Evolutionary conservation across 2,888 invertebrate genomes (phyloP).

Genomic region (Patella pellucida): DNA sequence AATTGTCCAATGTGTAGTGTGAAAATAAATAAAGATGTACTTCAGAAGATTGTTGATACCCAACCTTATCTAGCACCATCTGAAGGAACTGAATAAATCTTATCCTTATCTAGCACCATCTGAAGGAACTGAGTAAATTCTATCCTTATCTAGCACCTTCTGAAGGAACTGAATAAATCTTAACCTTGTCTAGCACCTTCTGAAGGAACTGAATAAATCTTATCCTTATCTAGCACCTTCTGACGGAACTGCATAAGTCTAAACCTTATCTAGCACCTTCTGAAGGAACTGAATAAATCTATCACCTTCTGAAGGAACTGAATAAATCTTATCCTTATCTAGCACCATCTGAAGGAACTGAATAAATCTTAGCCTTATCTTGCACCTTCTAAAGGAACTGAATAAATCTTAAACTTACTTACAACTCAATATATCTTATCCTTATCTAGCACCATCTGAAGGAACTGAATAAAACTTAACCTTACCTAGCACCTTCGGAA

Average conservation of each 20-base stretch:
- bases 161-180: not conserved
- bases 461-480: slow-evolving; percentile 26
- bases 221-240: not conserved
- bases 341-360: not conserved
- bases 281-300: not conserved
- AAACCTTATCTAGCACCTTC: not conserved
- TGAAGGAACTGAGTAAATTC: not conserved
- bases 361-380: too few relatives aligned
- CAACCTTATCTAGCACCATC: slow-evolving; percentile 52
- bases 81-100: not conserved
- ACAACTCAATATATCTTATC: too few relatives aligned
- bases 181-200: not conserved
- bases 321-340: too few relatives aligned
- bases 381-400: too few relatives aligned
- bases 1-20: slow-evolving; percentile 88
- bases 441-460: slow-evolving; percentile 47
- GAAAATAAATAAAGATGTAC: slow-evolving; percentile 61
- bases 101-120: not conserved
- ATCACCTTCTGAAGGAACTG: too few relatives aligned
- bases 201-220: not conserved
- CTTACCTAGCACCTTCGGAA: slow-evolving; percentile 47
- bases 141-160: not conserved
- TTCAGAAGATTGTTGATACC: slow-evolving; percentile 60
- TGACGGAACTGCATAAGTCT: not conserved
- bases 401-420: too few relatives aligned